Base-by-base conservation (phyloP, 1,140 invertebrate genomes). In the Oreohelix idahoensis region DNA sequence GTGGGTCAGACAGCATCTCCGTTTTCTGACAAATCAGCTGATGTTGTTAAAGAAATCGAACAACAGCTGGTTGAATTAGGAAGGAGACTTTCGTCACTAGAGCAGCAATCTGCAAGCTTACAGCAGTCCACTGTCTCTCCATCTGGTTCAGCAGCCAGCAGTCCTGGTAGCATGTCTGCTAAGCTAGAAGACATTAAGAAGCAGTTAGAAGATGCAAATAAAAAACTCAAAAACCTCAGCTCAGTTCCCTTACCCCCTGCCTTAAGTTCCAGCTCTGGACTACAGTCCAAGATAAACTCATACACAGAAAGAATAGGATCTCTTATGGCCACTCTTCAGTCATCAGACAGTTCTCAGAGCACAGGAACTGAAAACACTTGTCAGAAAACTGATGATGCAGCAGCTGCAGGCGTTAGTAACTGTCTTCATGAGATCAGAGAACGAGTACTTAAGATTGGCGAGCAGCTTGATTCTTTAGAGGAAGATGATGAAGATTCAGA, bases 111-210 rank as follows among this genome's bases (percentile, higher is more conserved):
- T 71, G 84, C 70, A 63, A 82, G 49, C 74, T 17, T 32, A 29
- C 45, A 53, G 45, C 38, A 36, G 26, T 15, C 63, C 45, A 71
- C 1, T 53, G 71, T 39, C 49, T 53, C 80, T 29, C 58, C 78
- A 42, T 10, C 45, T 49, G 20, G 26, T 11, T 17, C 23, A 26
- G 26, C 42, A 51, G 35, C 58, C 35, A 35, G 51, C 35, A 35
- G 51, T 49, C 78, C 63, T 35, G 74, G 51, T 75, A 81, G 76
- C 49, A 79, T 88, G 17, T 29, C 87, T 11, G 58, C 70, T 26
- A 87, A 88, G 83, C 70, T 91, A 23, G 86, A 89, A 71, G 84
- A 88, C 80, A 89, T 90, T 87, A 89, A 88, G 42, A 79, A 75
- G 39, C 89, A 90, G 66, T 77, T 91, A 32, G 84, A 89, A 75